Base-by-base conservation (phyloP, 2,797 vertebrate species). In the Helarctos malayanus region DNA sequence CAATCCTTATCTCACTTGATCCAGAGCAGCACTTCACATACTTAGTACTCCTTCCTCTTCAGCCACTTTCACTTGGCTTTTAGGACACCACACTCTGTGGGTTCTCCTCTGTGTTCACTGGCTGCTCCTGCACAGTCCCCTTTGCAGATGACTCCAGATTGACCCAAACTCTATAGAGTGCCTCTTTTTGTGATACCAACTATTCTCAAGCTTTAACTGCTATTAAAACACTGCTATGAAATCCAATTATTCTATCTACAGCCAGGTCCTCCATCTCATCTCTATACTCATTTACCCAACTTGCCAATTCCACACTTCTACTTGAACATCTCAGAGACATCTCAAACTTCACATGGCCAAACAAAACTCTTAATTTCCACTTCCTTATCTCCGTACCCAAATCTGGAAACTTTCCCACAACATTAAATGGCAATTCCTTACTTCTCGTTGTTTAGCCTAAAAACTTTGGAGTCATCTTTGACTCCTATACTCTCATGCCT, bases 321-420 rank as follows among this genome's bases (percentile, higher is more conserved):
- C 32, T 35, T 89, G 5, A 81, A 59, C 52, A 13, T 75, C n/a
- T 61, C 19, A 76, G 12, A 92, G 35, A 9, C 35, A 85, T n/a
- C 27, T 69, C 45, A 94, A 81, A 94, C 25, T 56, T 94, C 89
- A 83, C 32, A 69, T 15, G 21, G 84, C 19, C 93, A 92, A 88
- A 68, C 32, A 57, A 56, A 86, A 87, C 35, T 47, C 49, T 18
- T 59, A 38, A 49, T 57, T 65, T 38, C 54, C 57, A 49, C 18
- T 23, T 32, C 19, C 45, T n/a, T 8, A 47, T 15, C n/a, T 21
- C 54, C 11, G 35, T 29, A 69, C 1, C 49, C 47, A 94, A 82
- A 84, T 52, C 45, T 84, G 61, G 23, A 94, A 18, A 95, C 10
- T 49, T 86, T 82, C 35, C 27, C 21, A 61, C n/a, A 23, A 80